These are phyloP conservation scores for Metopolophium dirhodum DNA, from an alignment of 1,140 invertebrate species.

Conservation along the genomic window DNA sequence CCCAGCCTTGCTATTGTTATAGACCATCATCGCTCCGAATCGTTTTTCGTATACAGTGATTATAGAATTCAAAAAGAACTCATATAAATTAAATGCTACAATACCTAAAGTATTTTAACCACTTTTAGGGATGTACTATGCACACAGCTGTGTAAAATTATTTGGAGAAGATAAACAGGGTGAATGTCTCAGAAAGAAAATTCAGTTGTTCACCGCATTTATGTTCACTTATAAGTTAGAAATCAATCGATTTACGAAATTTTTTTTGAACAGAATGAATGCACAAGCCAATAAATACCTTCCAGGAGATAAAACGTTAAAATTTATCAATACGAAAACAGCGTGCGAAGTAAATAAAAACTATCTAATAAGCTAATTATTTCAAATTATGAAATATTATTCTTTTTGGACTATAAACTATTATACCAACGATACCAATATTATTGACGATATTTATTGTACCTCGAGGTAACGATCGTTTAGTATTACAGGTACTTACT, in stretches of 20 bases:
- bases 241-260: neutral
- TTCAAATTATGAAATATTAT: neutral
- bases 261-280: neutral
- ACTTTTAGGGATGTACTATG: neutral
- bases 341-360: neutral
- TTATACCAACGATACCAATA: no score
- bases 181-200: neutral
- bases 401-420: no score
- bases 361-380: neutral
- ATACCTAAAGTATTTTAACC: neutral
- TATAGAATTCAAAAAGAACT: no score
- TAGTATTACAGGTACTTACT: no score
- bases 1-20: no score
- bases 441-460: no score
- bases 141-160: neutral
- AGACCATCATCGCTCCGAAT: no score
- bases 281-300: neutral
- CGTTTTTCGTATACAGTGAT: no score
- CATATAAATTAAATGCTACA: no score
- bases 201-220: neutral
- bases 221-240: neutral
- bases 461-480: no score
- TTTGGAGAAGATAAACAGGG: neutral
- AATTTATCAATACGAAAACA: neutral
- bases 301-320: neutral